Evolutionary conservation across 2,888 invertebrate species (phyloP), one percentile per base, ranked within the genome.

Genomic region (Pachliopta kotzebuea): DNA sequence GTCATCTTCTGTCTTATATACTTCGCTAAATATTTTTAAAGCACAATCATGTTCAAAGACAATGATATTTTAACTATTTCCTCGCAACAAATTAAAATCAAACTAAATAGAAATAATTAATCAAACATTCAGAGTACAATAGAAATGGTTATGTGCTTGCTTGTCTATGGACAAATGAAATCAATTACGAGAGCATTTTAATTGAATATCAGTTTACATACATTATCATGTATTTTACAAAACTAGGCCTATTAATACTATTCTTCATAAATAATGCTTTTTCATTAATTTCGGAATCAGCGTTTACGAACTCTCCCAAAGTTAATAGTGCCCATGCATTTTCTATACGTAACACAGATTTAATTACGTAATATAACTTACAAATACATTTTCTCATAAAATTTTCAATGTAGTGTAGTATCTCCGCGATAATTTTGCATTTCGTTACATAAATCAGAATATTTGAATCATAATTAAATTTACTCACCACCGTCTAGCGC

Each of bases 1-100:
- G 23, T 55, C 49, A 52, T 56, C 18, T 29, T 45, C 56, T 26
- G 31, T 54, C 45, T 17, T 54, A 29, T 59, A 26, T n/a, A 52
- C 21, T 52, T 21, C 11, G 9, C 21, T 21, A 3, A 14, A 21
- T 52, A 21, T 52, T n/a, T 45, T 14, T 18, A n/a, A 7, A 6
- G n/a, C n/a, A 45, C n/a, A 37, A 14, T 37, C 14, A 4, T 45
- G 18, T 45, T 45, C 11, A 45, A 45, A 4, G n/a, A 37, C n/a
- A 18, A 4, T 26, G 6, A 26, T 45, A 45, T 45, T 45, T n/a
- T 7, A 6, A n/a, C n/a, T 7, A 45, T 45, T 17, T 18, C 18
- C n/a, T n/a, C 45, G n/a, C 11, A 45, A 45, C 18, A 45, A 45
- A 45, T 42, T 42, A 45, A 18, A n/a, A 45, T n/a, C 4, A 18